Base-by-base conservation (phyloP, 1,140 invertebrate genomes). In the Drosophila bocqueti region DNA sequence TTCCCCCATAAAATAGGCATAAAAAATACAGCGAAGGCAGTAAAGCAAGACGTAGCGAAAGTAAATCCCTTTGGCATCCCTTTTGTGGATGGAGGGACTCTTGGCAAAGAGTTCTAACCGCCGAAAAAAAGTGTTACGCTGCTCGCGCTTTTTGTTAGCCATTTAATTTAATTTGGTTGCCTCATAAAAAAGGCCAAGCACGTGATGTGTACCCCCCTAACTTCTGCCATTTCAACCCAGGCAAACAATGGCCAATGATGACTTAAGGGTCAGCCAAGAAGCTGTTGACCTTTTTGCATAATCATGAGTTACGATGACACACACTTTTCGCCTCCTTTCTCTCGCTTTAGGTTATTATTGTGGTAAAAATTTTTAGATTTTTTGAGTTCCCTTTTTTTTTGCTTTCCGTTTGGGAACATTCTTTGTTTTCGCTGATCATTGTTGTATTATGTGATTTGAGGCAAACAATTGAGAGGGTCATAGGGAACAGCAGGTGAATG, bases 211-310 rank as follows among this genome's bases (percentile, higher is more conserved):
- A 8, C 13, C 46, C 29, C n/a, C 18, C 54, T 7, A 10, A 9
- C n/a, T 34, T 43, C 3, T 24, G 5, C 8, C 31, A 31, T 21
- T 18, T 54, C 2, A 26, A 9, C 24, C 47, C 29, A 16, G 1
- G n/a, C 52, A 73, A 73, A 73, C 67, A 73, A 59, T 58, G 18
- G 36, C 15, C 34, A 16, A 50, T 42, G 36, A 34, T 57, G 65
- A 71, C 49, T 54, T 21, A 62, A 66, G 57, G 75, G 65, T 57
- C 50, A 58, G 50, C 57, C 21, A 43, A 78, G 66, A 82, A 85
- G 83, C 76, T 89, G 80, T 89, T 87, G 84, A 87, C 84, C 84
- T 79, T 87, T 87, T 89, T 84, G 81, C 84, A 90, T 87, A 90
- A 90, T 87, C 85, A 90, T 90, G 81, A 87, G 79, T 87, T 87